phyloP scores from a whole-genome alignment of 2,113 vertebrate genomes.

The Poeciliopsis turrubarensis region DNA sequence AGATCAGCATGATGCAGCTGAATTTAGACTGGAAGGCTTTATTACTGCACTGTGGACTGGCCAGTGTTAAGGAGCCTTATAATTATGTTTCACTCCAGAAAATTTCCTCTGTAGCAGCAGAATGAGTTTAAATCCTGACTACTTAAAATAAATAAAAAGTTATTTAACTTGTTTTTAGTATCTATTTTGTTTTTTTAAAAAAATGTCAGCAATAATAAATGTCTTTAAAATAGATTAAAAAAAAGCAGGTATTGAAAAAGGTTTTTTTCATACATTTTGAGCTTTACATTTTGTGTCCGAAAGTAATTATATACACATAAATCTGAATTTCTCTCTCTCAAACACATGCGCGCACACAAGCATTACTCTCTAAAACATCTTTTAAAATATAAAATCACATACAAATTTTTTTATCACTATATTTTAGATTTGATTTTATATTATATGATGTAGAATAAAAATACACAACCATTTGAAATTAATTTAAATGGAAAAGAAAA shows the following conservation, averaged over 20 bases:
- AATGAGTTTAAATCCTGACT: constrained; percentile 11
- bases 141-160: neutral
- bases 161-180: neutral
- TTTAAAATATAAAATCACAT: neutral
- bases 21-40: constrained; percentile 42
- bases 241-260: neutral
- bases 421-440: no score
- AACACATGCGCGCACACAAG: neutral
- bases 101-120: neutral
- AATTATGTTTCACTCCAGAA: constrained; percentile 30
- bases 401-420: no score
- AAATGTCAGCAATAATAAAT: neutral
- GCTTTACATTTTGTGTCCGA: no score
- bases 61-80: constrained; percentile 19
- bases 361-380: neutral
- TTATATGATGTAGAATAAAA: no score
- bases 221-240: neutral
- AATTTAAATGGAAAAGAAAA: no score
- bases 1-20: constrained; percentile 46
- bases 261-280: neutral
- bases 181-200: neutral
- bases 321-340: no score
- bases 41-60: constrained; percentile 26
- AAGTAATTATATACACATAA: neutral
- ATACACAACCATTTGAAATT: no score